Evolutionary conservation across 1,140 invertebrate genomes (phyloP).

Genomic region (Oncopeltus fasciatus): DNA sequence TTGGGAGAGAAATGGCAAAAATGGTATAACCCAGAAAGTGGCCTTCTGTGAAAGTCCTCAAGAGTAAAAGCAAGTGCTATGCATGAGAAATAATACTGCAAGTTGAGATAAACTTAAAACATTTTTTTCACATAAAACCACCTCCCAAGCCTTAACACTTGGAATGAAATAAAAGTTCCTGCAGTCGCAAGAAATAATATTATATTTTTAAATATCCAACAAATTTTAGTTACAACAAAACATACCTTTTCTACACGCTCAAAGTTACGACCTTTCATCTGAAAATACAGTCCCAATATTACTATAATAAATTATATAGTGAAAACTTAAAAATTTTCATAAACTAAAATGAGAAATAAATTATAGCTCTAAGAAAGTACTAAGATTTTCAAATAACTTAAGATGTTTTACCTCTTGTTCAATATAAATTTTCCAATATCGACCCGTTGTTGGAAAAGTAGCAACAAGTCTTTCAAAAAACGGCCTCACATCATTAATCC

Average conservation of each 20-base stretch:
- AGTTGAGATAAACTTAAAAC: neutral
- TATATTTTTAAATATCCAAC: constrained; percentile 20
- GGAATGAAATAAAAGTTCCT: constrained; percentile 22
- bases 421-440: constrained; percentile 99
- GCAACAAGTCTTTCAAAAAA: constrained; percentile 86
- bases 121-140: constrained; percentile 37
- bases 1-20: constrained; percentile 14
- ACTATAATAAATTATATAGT: too few species aligned
- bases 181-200: constrained; percentile 19
- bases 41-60: constrained; percentile 22
- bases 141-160: constrained; percentile 47
- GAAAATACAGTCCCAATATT: constrained; percentile 34
- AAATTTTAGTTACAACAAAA: constrained; percentile 26
- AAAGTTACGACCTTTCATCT: constrained; percentile 90
- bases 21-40: constrained; percentile 27
- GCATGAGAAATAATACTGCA: neutral
- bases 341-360: too few species aligned
- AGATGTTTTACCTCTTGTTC: constrained; percentile 82
- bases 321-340: too few species aligned
- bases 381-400: neutral
- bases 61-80: neutral
- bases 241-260: constrained; percentile 96
- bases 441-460: constrained; percentile 88
- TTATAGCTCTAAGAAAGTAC: neutral
- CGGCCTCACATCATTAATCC: constrained; percentile 76